Evolutionary conservation across 2,888 invertebrate species (phyloP).

Genomic region (Tipula vernalis): DNA sequence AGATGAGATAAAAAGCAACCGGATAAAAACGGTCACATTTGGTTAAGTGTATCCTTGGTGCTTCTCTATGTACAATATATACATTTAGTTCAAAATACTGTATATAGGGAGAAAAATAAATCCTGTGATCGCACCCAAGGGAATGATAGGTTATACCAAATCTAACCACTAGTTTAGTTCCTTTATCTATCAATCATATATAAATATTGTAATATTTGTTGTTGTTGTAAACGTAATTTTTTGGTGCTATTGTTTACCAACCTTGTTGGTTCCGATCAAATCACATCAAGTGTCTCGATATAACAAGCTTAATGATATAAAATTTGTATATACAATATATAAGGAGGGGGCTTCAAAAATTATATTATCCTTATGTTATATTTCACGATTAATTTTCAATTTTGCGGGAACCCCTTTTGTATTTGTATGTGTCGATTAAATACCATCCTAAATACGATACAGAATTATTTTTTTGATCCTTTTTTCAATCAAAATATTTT

Average conservation of each 20-base stretch:
- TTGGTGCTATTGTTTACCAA: not conserved
- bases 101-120: not conserved
- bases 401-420: not conserved
- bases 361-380: not conserved
- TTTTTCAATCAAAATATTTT: not conserved
- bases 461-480: not conserved
- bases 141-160: not conserved
- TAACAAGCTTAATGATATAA: not conserved
- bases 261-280: not conserved
- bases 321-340: not conserved
- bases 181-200: not conserved
- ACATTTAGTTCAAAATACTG: not conserved
- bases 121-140: not conserved
- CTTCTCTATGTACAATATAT: constrained; percentile 30
- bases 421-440: not conserved
- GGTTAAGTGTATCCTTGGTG: constrained; percentile 37
- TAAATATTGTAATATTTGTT: not conserved
- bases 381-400: not conserved
- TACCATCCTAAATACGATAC: not conserved
- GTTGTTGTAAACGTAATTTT: not conserved
- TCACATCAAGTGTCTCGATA: constrained; percentile 4
- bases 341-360: not conserved
- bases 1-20: not conserved
- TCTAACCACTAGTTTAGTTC: not conserved
- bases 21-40: constrained; percentile 32